Conservation (phyloP, 2,888 invertebrate genomes). For the Leptopilina syphax region DNA sequence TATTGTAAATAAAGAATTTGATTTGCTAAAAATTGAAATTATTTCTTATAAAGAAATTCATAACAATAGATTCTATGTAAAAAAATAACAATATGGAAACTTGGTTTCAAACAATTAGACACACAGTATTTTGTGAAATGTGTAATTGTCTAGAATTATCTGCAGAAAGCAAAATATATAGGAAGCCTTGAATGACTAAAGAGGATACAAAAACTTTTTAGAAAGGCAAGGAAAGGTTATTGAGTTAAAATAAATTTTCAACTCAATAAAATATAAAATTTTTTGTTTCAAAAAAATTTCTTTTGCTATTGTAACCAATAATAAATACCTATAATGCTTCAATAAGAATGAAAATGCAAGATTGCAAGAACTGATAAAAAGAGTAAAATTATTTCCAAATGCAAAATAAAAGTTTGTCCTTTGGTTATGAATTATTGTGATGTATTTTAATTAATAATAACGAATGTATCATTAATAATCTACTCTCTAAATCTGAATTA, state of each 20-base stretch:
- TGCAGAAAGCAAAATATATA: background rate
- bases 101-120: too few species aligned
- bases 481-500: too few species aligned
- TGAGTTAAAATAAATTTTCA: background rate
- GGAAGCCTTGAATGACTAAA: constrained; percentile 2
- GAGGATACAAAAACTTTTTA: constrained; percentile 7
- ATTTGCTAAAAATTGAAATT: background rate
- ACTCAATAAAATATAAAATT: background rate
- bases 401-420: too few species aligned
- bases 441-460: too few species aligned
- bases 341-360: too few species aligned
- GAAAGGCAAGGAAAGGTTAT: background rate
- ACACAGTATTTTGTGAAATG: background rate
- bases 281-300: too few species aligned
- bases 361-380: too few species aligned
- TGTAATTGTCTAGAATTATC: constrained; percentile 6
- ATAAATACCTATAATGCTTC: too few species aligned
- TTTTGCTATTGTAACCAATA: too few species aligned
- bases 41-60: background rate
- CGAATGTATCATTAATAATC: too few species aligned
- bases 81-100: background rate
- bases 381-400: too few species aligned
- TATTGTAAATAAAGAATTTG: background rate
- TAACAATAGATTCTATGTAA: background rate
- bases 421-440: too few species aligned